Evolutionary conservation across 2,113 vertebrate species (phyloP), one percentile per base, ranked within the genome.

Genomic region (Litocranius walleri): DNA sequence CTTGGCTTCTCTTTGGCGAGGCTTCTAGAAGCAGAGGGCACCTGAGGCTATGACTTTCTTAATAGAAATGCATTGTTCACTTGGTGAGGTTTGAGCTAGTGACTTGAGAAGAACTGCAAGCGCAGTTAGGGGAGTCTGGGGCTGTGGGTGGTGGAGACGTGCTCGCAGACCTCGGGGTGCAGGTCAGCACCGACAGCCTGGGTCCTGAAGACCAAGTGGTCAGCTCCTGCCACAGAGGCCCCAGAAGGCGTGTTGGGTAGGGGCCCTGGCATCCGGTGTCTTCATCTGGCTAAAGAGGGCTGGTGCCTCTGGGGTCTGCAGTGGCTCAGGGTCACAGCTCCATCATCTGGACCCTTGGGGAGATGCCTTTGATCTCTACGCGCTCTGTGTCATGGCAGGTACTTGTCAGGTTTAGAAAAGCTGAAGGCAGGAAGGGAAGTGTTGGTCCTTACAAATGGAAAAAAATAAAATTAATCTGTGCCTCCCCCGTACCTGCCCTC

Each of bases 181-280:
- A 87, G 93, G 77, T 54, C 62, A 74, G 25, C 82, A 82, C 67
- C 87, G 95, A 96, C 64, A 57, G 86, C 81, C 86, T 59, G 90
- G 3, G 1, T 40, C 6, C 0, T 1, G 94, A 30, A 95, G 94
- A 67, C 80, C 94, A 94, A 74, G 27, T 82, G 80, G 83, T 92
- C 97, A 97, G 77, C 97, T 97, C 97, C 80, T 90, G 43, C 13
- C 40, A 4, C 19, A 2, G 2, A 0, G 2, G 17, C 33, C 71
- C 52, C 50, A 36, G 29, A 23, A 23, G 21, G 27, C 19, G 12
- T 25, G 52, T 23, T 1, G 0, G 11, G 12, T 64, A 17, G 43
- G 88, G n/a, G 19, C 10, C 15, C 59, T 45, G 29, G 50, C n/a
- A n/a, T 6, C 48, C 10, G 33, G 2, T 12, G 15, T 6, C 16